Percentiles rank a stretch among this genome's conserved stretches.
Evolutionary conservation across 2,888 invertebrate genomes (phyloP).

Genomic region (Temnothorax rugatulus): DNA sequence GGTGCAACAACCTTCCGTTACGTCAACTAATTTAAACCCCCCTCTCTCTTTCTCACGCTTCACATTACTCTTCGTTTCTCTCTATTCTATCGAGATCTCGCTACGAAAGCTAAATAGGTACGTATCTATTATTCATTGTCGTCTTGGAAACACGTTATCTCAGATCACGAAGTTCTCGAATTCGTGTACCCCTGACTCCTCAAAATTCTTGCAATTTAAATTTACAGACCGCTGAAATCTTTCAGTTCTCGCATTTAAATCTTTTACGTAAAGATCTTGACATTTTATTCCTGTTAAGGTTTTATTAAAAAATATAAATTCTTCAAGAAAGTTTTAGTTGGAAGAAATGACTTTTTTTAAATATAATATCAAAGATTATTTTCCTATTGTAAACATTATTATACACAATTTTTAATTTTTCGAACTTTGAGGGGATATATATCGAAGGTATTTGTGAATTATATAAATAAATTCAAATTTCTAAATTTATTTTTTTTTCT

Average conservation of each 20-base stretch:
- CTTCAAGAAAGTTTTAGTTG: not conserved
- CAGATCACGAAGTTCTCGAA: slow-evolving; percentile 38
- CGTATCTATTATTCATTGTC: slow-evolving; percentile 51
- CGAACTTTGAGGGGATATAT: not conserved
- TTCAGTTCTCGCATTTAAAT: not conserved
- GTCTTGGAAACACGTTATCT: slow-evolving; percentile 39
- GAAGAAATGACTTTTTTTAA: not conserved
- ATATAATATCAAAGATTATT: not conserved
- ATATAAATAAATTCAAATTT: no score
- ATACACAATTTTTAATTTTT: not conserved
- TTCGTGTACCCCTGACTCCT: not conserved
- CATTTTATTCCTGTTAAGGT: not conserved
- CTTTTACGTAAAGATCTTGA: not conserved
- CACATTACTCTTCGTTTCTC: slow-evolving; percentile 48
- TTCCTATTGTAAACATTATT: no score
- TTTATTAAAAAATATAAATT: not conserved
- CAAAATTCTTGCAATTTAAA: not conserved
- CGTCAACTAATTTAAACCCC: slow-evolving; percentile 51
- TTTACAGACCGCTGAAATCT: not conserved
- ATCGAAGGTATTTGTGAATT: slow-evolving; percentile 4
- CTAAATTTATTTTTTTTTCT: not conserved
- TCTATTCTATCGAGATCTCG: slow-evolving; percentile 32
- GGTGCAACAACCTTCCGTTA: slow-evolving; percentile 55
- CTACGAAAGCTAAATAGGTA: slow-evolving; percentile 50
- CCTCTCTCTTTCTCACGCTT: not conserved